Conservation (phyloP, 2,888 invertebrate species). For the Drosophila percnosoma region DNA sequence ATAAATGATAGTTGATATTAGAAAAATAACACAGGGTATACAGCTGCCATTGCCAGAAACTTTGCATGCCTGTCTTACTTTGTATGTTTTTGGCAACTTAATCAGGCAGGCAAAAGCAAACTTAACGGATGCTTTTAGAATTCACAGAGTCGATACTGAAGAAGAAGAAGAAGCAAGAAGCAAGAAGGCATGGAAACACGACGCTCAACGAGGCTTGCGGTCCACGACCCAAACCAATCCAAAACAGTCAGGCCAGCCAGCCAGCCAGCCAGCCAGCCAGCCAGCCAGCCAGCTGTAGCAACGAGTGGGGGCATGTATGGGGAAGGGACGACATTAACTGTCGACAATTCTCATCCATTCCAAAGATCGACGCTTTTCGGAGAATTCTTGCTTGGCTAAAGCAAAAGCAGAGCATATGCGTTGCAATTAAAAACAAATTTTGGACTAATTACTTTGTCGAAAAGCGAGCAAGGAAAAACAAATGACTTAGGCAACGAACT, state of each 20-base stretch:
- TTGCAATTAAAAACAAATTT: conserved; percentile 62
- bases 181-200: conserved; percentile 38
- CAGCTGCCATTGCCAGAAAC: not conserved
- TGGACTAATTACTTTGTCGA: conserved; percentile 47
- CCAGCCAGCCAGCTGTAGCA: conserved; percentile 13
- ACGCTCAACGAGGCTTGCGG: conserved; percentile 39
- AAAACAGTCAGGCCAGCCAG: conserved; percentile 19
- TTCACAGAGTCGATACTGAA: conserved; percentile 52
- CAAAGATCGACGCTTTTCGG: conserved; percentile 16
- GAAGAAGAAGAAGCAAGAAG: not conserved
- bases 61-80: conserved; percentile 20
- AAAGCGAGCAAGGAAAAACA: conserved; percentile 37
- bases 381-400: conserved; percentile 20
- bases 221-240: conserved; percentile 50
- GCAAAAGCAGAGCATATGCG: conserved; percentile 26
- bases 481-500: conserved; percentile 67
- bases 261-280: conserved; percentile 6
- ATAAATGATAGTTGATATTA: not conserved
- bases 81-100: conserved; percentile 73
- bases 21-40: conserved; percentile 19
- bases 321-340: conserved; percentile 1
- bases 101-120: conserved; percentile 68
- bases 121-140: conserved; percentile 75
- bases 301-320: conserved; percentile 10
- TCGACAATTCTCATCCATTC: conserved; percentile 51